A percentile compares a stretch with the other conserved stretches of the same genome.
phyloP scores from a whole-genome alignment of 2,888 invertebrate genomes.

The Therioaphis trifolii region DNA sequence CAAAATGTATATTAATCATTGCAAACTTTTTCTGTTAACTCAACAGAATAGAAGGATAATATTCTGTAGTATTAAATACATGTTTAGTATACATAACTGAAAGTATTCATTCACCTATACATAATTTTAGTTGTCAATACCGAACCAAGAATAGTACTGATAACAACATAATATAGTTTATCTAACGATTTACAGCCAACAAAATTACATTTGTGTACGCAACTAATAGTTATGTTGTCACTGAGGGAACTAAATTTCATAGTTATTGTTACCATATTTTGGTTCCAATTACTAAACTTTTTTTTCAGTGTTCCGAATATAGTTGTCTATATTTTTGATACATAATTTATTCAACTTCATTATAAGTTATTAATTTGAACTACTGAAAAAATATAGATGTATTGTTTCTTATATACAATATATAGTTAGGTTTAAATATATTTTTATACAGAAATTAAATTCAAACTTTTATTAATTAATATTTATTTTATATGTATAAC shows the following conservation, averaged over 20 bases:
- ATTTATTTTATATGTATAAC: too few relatives aligned
- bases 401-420: too few relatives aligned
- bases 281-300: background rate
- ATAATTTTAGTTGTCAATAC: slow-evolving; percentile 1
- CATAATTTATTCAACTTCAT: too few relatives aligned
- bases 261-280: slow-evolving; percentile 13
- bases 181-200: slow-evolving; percentile 2
- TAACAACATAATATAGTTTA: background rate
- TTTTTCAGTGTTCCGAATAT: too few relatives aligned
- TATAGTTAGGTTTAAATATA: too few relatives aligned
- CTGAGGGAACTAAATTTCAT: slow-evolving; percentile 13
- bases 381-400: too few relatives aligned
- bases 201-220: slow-evolving; percentile 12
- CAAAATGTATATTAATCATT: slow-evolving; percentile 9
- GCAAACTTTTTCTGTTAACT: background rate
- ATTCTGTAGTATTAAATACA: slow-evolving; percentile 7
- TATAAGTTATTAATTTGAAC: too few relatives aligned
- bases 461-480: too few relatives aligned
- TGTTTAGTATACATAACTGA: background rate
- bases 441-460: too few relatives aligned
- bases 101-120: background rate
- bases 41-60: background rate
- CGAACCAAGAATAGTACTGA: slow-evolving; percentile 5
- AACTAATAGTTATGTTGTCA: slow-evolving; percentile 16
- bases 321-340: too few relatives aligned